Base-by-base conservation (phyloP, 2,113 vertebrate species). In the Cebus imitator region DNA sequence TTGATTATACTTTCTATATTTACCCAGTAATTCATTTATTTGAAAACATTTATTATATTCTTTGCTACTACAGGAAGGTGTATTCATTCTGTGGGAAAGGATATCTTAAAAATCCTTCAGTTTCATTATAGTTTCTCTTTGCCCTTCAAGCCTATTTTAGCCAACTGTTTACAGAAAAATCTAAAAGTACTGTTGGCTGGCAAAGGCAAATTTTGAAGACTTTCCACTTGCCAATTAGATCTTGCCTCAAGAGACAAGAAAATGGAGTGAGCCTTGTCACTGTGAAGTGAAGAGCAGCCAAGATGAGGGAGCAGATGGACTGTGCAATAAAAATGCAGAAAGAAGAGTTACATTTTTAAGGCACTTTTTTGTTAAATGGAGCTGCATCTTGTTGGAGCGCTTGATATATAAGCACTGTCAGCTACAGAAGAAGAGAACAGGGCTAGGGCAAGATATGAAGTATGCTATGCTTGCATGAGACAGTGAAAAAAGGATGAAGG, bases 351-450 rank as follows among this genome's bases (percentile, higher is more conserved):
- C 97, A 96, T 97, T 98, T 97, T 98, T 97, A 97, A 98, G 96
- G 97, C 96, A 98, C 97, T 97, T 97, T 98, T 97, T 97, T 94
- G 96, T 98, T 98, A 98, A 98, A 98, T 97, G 98, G 97, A 97
- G 96, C 97, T 95, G 92, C 96, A 97, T 98, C 97, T 98, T 95
- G 97, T 98, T 98, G 98, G 96, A 95, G 96, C 80, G 9, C 93
- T 97, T 98, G 98, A 98, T 98, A 98, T 96, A 98, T 98, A 98
- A 98, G 95, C 86, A 96, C 97, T 98, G 98, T 98, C 98, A 98
- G 96, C 98, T 90, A 94, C 95, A 97, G 95, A 97, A 95, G 97
- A 96, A 96, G 95, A 97, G 97, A 98, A 95, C 94, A 95, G 95
- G 97, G 97, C 87, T 37, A 89, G 96, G 97, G 96, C 95, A 97